phyloP scores from a whole-genome alignment of 2,797 vertebrate species.

The Rhynchotus rufescens region DNA sequence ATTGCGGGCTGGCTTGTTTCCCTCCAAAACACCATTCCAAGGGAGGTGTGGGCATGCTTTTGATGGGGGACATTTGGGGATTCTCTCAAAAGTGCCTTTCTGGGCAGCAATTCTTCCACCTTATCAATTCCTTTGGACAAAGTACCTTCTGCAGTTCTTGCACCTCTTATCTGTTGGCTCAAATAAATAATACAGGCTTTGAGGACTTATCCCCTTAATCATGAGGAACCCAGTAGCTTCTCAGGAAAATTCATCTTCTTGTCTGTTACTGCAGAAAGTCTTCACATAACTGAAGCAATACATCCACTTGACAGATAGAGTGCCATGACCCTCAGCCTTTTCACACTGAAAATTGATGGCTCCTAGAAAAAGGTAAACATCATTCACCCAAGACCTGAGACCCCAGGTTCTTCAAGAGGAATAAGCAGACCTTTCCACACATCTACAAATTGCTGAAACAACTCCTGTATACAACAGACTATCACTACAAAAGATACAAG shows the following conservation, averaged over 20 bases:
- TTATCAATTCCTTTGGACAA: neutral
- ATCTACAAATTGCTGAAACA: constrained; percentile 17
- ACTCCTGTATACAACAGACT: constrained; percentile 7
- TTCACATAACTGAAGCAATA: constrained; percentile 48
- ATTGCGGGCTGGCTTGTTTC: neutral
- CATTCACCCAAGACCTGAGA: constrained; percentile 18
- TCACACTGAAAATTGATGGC: constrained; percentile 48
- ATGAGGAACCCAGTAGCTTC: constrained; percentile 33
- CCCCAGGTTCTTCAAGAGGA: neutral
- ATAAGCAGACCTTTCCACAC: constrained; percentile 44
- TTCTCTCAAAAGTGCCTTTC: neutral
- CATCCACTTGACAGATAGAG: constrained; percentile 51
- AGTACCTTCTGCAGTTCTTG: neutral
- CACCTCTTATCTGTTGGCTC: neutral
- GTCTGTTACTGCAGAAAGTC: constrained; percentile 47
- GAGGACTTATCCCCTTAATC: constrained; percentile 26
- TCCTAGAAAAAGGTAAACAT: constrained; percentile 64
- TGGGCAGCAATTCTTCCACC: neutral
- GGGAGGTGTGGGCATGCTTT: neutral
- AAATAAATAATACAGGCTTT: neutral
- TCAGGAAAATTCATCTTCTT: constrained; percentile 57
- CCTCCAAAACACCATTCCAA: neutral
- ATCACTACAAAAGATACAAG: constrained; percentile 20
- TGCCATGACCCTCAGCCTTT: constrained; percentile 52
- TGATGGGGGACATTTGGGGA: neutral